A percentile compares a stretch with the other conserved stretches of the same genome.
Evolutionary conservation across 1,140 invertebrate species (phyloP).

Genomic region (Agrypnia vestita): DNA sequence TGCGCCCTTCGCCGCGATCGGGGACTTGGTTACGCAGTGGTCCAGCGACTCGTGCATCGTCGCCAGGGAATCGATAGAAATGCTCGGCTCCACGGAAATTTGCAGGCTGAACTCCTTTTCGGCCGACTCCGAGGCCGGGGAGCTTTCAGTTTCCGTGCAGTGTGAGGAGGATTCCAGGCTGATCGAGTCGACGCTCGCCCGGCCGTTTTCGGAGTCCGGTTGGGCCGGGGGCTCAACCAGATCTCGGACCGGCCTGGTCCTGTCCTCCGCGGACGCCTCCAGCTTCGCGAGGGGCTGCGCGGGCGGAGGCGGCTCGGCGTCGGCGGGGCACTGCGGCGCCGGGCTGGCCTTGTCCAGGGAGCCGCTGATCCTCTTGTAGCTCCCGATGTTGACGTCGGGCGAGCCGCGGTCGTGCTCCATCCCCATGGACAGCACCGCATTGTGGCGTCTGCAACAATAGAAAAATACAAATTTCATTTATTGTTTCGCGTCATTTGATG

Average conservation of each 20-base stretch:
- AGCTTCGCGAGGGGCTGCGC: not conserved
- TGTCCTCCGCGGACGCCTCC: not conserved
- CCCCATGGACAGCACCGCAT: slow-evolving; percentile 3
- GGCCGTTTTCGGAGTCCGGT: not conserved
- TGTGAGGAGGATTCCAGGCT: not conserved
- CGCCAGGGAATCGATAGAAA: not conserved
- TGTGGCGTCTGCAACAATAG: slow-evolving; percentile 28
- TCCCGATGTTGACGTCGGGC: slow-evolving; percentile 24
- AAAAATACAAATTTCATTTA: not conserved
- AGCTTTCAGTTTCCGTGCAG: not conserved
- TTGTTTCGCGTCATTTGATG: no score
- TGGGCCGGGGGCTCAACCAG: no score
- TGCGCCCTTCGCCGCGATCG: not conserved
- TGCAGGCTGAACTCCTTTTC: slow-evolving; percentile 14
- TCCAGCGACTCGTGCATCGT: not conserved
- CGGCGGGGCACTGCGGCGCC: not conserved
- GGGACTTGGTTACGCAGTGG: not conserved
- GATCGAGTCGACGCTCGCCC: not conserved
- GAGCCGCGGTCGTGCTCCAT: slow-evolving; percentile 15
- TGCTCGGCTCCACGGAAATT: slow-evolving; percentile 15
- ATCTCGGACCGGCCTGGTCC: not conserved
- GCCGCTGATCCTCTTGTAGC: slow-evolving; percentile 28
- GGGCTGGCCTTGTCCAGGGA: slow-evolving; percentile 13
- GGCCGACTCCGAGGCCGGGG: not conserved
- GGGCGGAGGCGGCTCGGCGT: not conserved